Base-by-base conservation (phyloP, 2,797 vertebrate genomes). In the Alfaro cultratus region DNA sequence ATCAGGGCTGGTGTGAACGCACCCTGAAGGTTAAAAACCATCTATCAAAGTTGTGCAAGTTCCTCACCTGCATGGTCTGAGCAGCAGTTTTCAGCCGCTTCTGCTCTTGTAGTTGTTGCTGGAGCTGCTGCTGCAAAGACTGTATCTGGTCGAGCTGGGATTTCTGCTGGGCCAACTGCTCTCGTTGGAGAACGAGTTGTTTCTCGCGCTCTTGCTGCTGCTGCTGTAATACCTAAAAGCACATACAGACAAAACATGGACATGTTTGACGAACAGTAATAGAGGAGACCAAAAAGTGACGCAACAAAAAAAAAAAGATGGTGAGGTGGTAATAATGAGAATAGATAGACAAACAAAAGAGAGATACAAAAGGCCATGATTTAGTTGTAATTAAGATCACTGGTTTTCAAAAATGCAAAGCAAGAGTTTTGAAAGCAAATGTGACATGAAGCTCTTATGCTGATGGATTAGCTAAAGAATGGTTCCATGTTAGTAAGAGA, bases 91-190 rank as follows among this genome's bases (percentile, higher is more conserved):
- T 99, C 86, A 98, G 98, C 68, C 97, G 95, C 93, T 98, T 99
- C 91, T 99, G 98, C 87, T 99, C 98, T 74, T 97, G 97, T 57
- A 99, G 95, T 90, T 99, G 99, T 88, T 98, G 98, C 90, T 99
- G 98, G 83, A 99, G 96, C 88, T 99, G 99, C 13, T 99, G 97
- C 89, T 99, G 99, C 74, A 99, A 93, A 81, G 98, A 99, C 88
- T 99, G 99, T 84, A 99, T 99, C 94, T 99, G 98, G 91, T 99
- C 98, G 0, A 99, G 95, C 87, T 99, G 99, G 39, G 98, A 95
- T 84, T 97, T 98, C 93, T 99, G 99, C 93, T 99, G 99, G 31
- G 98, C 97, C 16, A 99, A 94, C 93, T 99, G 99, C 82, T 99
- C 98, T 74, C 97, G 96, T 90, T 99, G 99, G 90, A 99, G 90